Conservation (phyloP, 2,888 invertebrate genomes). For the Agelastica alni region DNA sequence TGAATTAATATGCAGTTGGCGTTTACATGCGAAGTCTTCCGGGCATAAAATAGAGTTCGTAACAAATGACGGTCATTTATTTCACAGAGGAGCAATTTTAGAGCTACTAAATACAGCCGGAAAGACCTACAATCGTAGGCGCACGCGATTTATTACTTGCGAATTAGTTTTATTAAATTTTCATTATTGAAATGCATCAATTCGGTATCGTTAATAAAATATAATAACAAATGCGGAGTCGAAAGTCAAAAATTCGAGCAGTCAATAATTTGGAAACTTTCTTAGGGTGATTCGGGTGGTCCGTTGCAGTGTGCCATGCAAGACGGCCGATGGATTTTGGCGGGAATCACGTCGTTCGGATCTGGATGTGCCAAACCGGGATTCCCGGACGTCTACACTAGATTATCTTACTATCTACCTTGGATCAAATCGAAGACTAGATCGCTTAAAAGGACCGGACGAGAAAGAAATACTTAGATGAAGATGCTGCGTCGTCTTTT, state of each 20-base stretch:
- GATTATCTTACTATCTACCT: conserved; percentile 79
- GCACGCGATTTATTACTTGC: neutral
- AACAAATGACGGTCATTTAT: no score
- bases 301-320: conserved; percentile 80
- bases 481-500: no score
- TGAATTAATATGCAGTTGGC: no score
- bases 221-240: neutral
- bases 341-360: conserved; percentile 89
- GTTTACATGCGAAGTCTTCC: no score
- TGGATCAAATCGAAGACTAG: conserved; percentile 69
- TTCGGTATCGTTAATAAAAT: neutral
- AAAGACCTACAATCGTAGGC: no score
- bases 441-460: conserved; percentile 27
- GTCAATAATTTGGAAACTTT: conserved; percentile 1
- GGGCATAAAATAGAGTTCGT: no score
- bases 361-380: conserved; percentile 89
- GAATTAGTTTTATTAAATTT: neutral
- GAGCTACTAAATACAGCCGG: no score
- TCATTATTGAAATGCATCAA: neutral
- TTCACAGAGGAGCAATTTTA: no score
- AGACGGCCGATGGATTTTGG: conserved; percentile 85
- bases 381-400: conserved; percentile 87
- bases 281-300: conserved; percentile 87
- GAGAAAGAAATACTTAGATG: conserved; percentile 21
- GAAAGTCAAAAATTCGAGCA: neutral